phyloP scores from a whole-genome alignment of 2,113 vertebrate species.

The Cinclus mexicanus region DNA sequence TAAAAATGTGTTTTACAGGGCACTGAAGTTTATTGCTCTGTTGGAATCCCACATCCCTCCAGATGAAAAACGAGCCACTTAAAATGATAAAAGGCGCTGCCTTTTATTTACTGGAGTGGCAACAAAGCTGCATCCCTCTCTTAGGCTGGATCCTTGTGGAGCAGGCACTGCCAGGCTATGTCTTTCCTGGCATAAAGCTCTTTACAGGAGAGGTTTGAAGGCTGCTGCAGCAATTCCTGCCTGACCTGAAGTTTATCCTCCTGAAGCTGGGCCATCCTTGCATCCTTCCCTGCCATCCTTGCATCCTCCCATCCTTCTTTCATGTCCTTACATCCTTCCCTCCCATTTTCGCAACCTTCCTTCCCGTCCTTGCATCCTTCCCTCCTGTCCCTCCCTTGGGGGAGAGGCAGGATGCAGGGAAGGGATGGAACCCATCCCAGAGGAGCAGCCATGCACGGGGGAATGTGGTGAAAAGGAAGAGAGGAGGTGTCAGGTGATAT shows the following conservation, averaged over 20 bases:
- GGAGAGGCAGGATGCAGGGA: neutral
- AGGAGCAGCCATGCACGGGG: neutral
- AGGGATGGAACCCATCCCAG: neutral
- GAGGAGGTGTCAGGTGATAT: neutral
- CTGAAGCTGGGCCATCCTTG: neutral
- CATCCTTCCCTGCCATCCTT: neutral
- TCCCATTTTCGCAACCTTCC: neutral
- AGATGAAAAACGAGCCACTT: conserved; percentile 22
- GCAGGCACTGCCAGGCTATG: neutral
- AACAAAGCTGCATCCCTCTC: neutral
- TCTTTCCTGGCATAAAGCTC: neutral
- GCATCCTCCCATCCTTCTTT: neutral
- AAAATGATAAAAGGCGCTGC: neutral
- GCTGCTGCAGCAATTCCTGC: neutral
- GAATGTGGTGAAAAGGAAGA: neutral
- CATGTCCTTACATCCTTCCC: neutral
- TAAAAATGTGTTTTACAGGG: neutral
- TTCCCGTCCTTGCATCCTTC: neutral
- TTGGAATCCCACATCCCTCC: neutral
- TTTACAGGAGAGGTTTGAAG: neutral
- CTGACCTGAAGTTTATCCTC: neutral
- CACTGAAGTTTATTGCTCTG: neutral
- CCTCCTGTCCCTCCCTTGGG: neutral
- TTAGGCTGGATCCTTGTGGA: neutral
- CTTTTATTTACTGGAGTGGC: conserved; percentile 14